Percentiles rank a stretch among this genome's conserved stretches.
phyloP scores from a whole-genome alignment of 2,797 vertebrate genomes.

The Muraenolepis orangiensis region DNA sequence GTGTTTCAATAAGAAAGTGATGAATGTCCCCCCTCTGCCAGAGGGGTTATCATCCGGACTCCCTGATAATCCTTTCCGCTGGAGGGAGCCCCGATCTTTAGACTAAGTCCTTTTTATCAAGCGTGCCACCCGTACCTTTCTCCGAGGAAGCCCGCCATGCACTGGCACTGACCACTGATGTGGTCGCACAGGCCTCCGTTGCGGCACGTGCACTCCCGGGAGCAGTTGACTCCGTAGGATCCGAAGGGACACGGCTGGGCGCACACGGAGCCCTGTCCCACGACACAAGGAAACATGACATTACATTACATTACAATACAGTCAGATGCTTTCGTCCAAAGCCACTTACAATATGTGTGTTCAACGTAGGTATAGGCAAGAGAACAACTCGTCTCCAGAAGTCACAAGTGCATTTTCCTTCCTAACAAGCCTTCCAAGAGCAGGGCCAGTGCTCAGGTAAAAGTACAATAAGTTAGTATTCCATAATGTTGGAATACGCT shows the following conservation, averaged over 20 bases:
- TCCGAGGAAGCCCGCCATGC: constrained; percentile 86
- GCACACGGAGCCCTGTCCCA: constrained; percentile 94
- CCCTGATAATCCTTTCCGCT: not conserved
- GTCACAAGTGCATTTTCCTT: too few relatives aligned
- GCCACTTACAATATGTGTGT: too few relatives aligned
- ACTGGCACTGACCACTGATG: constrained; percentile 91
- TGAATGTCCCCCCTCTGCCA: not conserved
- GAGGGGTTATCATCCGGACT: not conserved
- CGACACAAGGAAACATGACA: too few relatives aligned
- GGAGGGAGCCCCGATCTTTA: not conserved
- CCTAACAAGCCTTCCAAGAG: too few relatives aligned
- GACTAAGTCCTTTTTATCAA: not conserved
- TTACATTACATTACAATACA: too few relatives aligned
- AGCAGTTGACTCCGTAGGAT: constrained; percentile 91
- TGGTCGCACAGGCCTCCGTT: constrained; percentile 94
- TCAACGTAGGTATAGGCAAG: too few relatives aligned
- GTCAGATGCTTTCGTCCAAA: too few relatives aligned
- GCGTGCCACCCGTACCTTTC: constrained; percentile 80
- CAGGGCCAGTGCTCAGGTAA: too few relatives aligned
- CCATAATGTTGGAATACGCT: too few relatives aligned
- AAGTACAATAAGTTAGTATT: too few relatives aligned
- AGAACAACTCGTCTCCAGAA: too few relatives aligned
- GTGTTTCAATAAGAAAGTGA: not conserved
- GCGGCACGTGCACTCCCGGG: constrained; percentile 88
- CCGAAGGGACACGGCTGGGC: constrained; percentile 91